Conservation (phyloP, 1,140 invertebrate genomes). For the Drosophila azteca region DNA sequence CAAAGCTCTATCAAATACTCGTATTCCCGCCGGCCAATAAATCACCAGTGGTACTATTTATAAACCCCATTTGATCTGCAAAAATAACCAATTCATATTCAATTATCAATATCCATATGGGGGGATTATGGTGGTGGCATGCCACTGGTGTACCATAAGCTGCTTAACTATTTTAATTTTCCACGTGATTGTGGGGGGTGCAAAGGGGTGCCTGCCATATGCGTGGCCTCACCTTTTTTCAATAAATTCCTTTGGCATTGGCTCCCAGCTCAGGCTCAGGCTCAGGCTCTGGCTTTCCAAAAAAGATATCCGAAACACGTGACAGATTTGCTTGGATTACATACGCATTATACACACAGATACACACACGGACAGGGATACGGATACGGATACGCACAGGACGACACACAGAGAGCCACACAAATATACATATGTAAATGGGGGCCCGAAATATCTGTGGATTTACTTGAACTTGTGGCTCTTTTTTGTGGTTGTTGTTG, state of each 20-base stretch:
- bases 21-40: neutral
- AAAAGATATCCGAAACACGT: slow-evolving; percentile 78
- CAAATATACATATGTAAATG: slow-evolving; percentile 15
- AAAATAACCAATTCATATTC: slow-evolving; percentile 37
- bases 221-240: slow-evolving; percentile 68
- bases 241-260: slow-evolving; percentile 58
- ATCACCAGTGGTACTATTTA: neutral
- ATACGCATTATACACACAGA: slow-evolving; percentile 56
- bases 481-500: neutral
- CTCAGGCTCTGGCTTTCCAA: slow-evolving; percentile 57
- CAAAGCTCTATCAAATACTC: neutral
- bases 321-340: slow-evolving; percentile 79
- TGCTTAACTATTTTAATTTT: slow-evolving; percentile 58
- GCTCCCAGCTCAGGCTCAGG: too few species aligned
- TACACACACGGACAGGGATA: slow-evolving; percentile 37
- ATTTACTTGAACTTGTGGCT: slow-evolving; percentile 32
- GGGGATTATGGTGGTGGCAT: neutral
- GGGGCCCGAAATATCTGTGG: slow-evolving; percentile 35
- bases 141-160: slow-evolving; percentile 21
- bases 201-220: slow-evolving; percentile 36
- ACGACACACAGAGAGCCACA: slow-evolving; percentile 20
- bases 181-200: slow-evolving; percentile 30
- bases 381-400: slow-evolving; percentile 11
- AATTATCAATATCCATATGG: slow-evolving; percentile 27
- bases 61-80: neutral